Evolutionary conservation across 2,888 invertebrate genomes (phyloP), one percentile per base, ranked within the genome.

Genomic region (Actias luna): DNA sequence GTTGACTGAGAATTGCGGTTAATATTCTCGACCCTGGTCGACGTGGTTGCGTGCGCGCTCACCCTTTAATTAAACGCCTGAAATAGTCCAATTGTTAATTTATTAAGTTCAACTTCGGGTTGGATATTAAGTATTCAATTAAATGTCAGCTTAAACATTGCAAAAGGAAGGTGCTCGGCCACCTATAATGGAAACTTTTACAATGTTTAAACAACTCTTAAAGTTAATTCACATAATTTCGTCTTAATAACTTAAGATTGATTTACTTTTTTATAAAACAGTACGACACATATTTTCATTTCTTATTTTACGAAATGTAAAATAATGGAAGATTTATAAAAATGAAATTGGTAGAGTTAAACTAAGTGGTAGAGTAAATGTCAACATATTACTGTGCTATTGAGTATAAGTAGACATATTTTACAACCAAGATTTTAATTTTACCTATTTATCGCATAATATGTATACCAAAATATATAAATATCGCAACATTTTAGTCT

Each of bases 1-100:
- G 92, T 93, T 93, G 92, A 92, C 92, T 85, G 88, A 91, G 92
- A 88, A 91, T 91, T 89, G 92, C 83, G 93, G 92, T 91, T 92
- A 92, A 92, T 92, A 92, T 92, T 89, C 88, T 85, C 85, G 85
- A 85, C 84, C 89, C 87, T 85, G 78, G 76, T 83, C 85, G 87
- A 87, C 88, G 46, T 87, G 87, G 72, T 78, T 76, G 73, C 78
- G 82, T 77, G 77, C 79, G 76, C 82, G 80, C 83, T 80, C 81
- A 81, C 82, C 85, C 86, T 85, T 89, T 92, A 91, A 92, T 92
- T 92, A 91, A 91, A 91, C 87, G 84, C 84, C 87, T 87, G 83
- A 86, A 89, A 89, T 87, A 89, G 86, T 88, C 81, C 82, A 81
- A 89, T 85, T 87, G 86, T 85, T 88, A 87, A 89, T 86, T 90